Percentiles rank a stretch among this genome's conserved stretches.
These are phyloP conservation scores for Melanotaenia duboulayi DNA, from an alignment of 2,113 vertebrate genomes.

Conservation along the genomic window DNA sequence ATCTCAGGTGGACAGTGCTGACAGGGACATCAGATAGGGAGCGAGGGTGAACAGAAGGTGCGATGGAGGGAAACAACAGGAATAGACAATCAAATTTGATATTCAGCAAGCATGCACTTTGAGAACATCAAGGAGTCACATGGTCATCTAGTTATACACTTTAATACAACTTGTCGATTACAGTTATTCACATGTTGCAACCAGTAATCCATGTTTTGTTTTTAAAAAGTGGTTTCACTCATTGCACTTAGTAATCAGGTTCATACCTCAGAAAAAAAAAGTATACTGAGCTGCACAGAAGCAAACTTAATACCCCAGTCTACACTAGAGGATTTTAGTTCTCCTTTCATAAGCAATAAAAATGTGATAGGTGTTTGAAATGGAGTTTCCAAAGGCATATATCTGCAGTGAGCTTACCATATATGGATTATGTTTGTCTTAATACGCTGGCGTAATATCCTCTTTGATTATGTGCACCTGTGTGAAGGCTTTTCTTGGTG, in stretches of 20 bases:
- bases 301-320: constrained; percentile 26
- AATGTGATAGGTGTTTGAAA: constrained; percentile 60
- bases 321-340: constrained; percentile 41
- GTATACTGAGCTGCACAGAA: constrained; percentile 36
- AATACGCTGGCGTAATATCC: constrained; percentile 46
- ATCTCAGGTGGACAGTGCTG: constrained; percentile 63
- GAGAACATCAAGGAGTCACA: neutral
- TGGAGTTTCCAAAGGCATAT: constrained; percentile 49
- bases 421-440: constrained; percentile 61
- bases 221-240: neutral
- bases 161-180: constrained; percentile 10
- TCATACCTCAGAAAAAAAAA: constrained; percentile 27
- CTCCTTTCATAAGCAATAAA: constrained; percentile 67
- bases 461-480: constrained; percentile 47
- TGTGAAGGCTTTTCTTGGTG: constrained; percentile 44
- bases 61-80: constrained; percentile 19
- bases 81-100: constrained; percentile 17
- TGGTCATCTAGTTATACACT: constrained; percentile 10
- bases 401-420: constrained; percentile 49
- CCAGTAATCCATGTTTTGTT: constrained; percentile 31
- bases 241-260: neutral
- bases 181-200: constrained; percentile 31
- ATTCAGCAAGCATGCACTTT: constrained; percentile 13
- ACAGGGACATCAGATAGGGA: constrained; percentile 59
- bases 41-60: constrained; percentile 5